Percentiles rank a stretch among this genome's conserved stretches.
These are phyloP conservation scores for Prosopocoilus inquinatus DNA, from an alignment of 2,888 invertebrate genomes.

Conservation along the genomic window DNA sequence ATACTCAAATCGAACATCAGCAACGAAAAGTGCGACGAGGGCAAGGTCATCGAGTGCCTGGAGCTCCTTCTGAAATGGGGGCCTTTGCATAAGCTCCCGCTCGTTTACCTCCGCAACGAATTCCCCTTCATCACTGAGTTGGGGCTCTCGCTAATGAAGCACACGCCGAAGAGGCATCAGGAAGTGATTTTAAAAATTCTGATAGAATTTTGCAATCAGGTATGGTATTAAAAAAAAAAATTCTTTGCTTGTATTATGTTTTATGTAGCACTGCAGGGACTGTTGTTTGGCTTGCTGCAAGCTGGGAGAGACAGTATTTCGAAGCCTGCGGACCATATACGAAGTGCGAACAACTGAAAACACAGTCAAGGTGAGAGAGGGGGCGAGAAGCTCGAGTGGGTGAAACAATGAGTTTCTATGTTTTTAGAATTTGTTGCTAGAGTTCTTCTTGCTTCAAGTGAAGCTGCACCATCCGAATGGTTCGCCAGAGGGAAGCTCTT, in stretches of 20 bases:
- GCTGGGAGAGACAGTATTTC: conserved; percentile 45
- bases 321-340: conserved; percentile 33
- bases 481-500: conserved; percentile 36
- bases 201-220: conserved; percentile 22
- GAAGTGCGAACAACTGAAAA: conserved; percentile 31
- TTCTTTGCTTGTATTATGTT: background rate
- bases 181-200: conserved; percentile 28
- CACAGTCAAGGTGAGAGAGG: conserved; percentile 32
- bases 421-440: conserved; percentile 47
- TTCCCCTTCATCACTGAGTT: conserved; percentile 39
- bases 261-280: conserved; percentile 30
- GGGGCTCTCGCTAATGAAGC: conserved; percentile 29
- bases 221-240: background rate
- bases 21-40: conserved; percentile 3
- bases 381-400: conserved; percentile 8
- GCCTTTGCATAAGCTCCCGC: conserved; percentile 36
- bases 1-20: conserved; percentile 17
- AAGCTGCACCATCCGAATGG: conserved; percentile 56
- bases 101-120: conserved; percentile 35
- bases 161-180: conserved; percentile 27
- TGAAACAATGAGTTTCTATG: conserved; percentile 3
- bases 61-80: conserved; percentile 39
- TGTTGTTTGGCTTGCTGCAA: conserved; percentile 43
- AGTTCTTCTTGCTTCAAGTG: conserved; percentile 54
- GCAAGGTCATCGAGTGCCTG: conserved; percentile 35